Evolutionary conservation across 2,113 vertebrate species (phyloP).

Genomic region (Actenoides hombroni): DNA sequence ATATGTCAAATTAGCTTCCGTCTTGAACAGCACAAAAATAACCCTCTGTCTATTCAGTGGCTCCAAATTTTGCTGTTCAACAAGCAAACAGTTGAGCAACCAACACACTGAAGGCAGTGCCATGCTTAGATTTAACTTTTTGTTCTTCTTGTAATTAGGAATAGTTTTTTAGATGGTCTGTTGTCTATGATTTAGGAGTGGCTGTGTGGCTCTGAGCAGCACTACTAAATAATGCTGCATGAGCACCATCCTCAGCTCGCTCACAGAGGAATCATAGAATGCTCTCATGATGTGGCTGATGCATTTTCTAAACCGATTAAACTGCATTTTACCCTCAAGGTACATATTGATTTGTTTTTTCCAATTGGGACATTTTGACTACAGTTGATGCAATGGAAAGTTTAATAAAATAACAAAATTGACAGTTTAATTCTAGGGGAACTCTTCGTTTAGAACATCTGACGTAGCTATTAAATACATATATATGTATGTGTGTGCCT

Average conservation of each 20-base stretch:
- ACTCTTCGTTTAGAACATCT: background rate
- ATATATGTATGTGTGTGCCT: accelerated
- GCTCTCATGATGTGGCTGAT: background rate
- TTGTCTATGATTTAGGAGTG: background rate
- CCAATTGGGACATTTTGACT: background rate
- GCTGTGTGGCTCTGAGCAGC: background rate
- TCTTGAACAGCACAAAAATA: background rate
- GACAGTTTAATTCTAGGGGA: background rate
- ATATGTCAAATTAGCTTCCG: background rate
- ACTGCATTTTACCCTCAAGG: slow-evolving; percentile 1
- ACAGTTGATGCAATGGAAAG: slow-evolving; percentile 54
- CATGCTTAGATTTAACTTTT: background rate
- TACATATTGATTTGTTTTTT: slow-evolving; percentile 12
- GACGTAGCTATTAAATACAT: background rate
- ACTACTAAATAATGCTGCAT: background rate
- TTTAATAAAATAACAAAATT: background rate
- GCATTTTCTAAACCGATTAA: slow-evolving; percentile 18
- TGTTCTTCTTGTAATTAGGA: background rate
- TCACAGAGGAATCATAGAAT: background rate
- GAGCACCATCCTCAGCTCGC: background rate
- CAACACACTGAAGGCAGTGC: background rate
- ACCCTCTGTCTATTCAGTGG: background rate
- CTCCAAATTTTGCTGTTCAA: background rate
- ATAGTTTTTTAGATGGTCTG: background rate
- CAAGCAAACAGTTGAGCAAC: background rate